Evolutionary conservation across 2,113 vertebrate genomes (phyloP), one percentile per base, ranked within the genome.

Genomic region (Corydoras maculifer): DNA sequence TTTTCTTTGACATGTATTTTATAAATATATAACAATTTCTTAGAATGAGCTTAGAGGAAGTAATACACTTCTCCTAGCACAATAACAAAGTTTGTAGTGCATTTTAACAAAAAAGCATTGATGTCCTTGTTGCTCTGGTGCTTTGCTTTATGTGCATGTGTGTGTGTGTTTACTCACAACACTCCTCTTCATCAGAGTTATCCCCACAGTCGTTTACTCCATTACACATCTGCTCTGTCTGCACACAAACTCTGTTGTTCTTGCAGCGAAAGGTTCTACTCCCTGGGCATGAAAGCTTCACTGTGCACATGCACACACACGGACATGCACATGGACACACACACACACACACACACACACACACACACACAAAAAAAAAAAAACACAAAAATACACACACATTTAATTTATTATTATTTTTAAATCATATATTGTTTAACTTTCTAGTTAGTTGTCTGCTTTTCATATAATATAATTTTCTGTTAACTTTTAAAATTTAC

Each of bases 151-250:
- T 11, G 53, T 53, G 25, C 62, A n/a, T 62, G 65, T 74, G 59
- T 43, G 43, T 58, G 50, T 18, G 18, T 35, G 15, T 58, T 15
- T 30, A 18, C 87, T 78, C 87, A 87, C 87, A 86, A 8, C 92
- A 94, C 68, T 87, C 82, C 53, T 91, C 88, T 82, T 94, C 92
- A 60, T 94, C 93, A 0, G 92, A 92, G 75, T 85, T 90, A 82
- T 94, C 92, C 0, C 92, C 92, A 15, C 93, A 94, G 74, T 94
- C 90, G 61, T 94, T 89, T 9, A 89, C 83, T 3, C 86, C 84
- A 51, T 93, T 88, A 83, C 93, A 94, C 12, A 89, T 77, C 75
- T 90, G 89, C 72, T 92, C 89, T 0, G 65, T 75, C 62, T 84
- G 84, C 55, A 93, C 82, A 74, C 93, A 94, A 59, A 92, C 88